Base-by-base conservation (phyloP, 2,888 invertebrate genomes). In the Byasa hedistus region DNA sequence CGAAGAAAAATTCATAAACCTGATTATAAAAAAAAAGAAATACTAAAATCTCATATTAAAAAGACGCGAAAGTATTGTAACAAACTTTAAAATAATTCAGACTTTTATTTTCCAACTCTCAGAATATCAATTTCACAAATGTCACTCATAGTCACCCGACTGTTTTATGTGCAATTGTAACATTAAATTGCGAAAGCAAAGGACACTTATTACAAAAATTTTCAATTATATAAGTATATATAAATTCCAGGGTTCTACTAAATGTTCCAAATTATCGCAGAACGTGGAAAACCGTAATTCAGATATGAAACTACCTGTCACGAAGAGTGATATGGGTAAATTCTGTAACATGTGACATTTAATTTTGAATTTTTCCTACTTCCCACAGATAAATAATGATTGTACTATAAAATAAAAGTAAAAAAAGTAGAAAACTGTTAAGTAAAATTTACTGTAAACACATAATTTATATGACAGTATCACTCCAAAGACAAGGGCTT, bases 291-390 rank as follows among this genome's bases (percentile, higher is more conserved):
- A 57, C 21, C 67, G 22, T 39, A 61, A 61, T 61, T 54, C 19
- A 52, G n/a, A 57, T 57, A 63, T 57, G 64, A 52, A 63, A 61
- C 65, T 44, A 56, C 65, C 67, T 67, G 32, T 36, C 61, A 61
- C 27, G 36, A 61, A 51, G 64, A 61, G 66, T 57, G 63, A 69
- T 51, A 51, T 51, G 63, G 63, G 63, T 63, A 57, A 57, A 32
- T 36, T 36, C 15, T 21, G 36, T 22, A 51, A 21, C 48, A 57
- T 48, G 57, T 51, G 57, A 63, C 63, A 32, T 57, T 61, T 63
- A 57, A 63, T 51, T 51, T 51, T 4, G 15, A 63, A 63, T 48
- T 57, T 36, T 3, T 22, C 19, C 48, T 48, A 51, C 57, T 57
- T 24, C 27, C 24, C 17, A 32, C 32, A 19, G 19, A 57, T 48